Base-by-base conservation (phyloP, 1,140 invertebrate species). In the Frieseomelitta varia region DNA sequence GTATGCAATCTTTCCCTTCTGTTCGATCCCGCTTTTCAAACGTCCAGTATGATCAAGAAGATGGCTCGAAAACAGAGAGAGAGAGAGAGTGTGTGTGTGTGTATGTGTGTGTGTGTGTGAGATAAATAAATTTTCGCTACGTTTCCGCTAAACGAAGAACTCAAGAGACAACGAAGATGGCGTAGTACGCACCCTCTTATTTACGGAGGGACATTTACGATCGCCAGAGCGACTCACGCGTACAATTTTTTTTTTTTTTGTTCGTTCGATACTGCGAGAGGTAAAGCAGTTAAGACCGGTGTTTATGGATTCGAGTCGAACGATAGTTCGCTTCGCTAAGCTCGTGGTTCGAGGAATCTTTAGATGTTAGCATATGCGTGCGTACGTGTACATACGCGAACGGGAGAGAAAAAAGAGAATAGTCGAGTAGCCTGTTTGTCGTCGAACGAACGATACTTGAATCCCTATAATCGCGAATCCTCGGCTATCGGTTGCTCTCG, bases 281-380 rank as follows among this genome's bases (percentile, higher is more conserved):
- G 71, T 78, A 63, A 83, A 78, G 34, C 65, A 27, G 55, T 83
- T 83, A 83, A 83, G 55, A 83, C 65, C 14, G 74, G 73, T 78
- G 81, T 77, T 78, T 83, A 83, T 83, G 74, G 74, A 83, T 83
- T 77, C 74, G 73, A 77, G 69, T 78, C 65, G 81, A 61, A 56
- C 67, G 75, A 71, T 83, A 78, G 71, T 71, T 75, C 56, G 71
- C 27, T 19, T 58, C 63, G 34, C 6, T 12, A 34, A 21, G 77
- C 15, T n/a, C 24, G 24, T 61, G 58, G 21, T 8, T 11, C 68
- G 27, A 73, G 55, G 8, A 27, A 63, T 81, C 47, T 47, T 81
- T 63, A 51, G 51, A 17, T 27, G 74, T 63, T 76, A 39, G n/a
- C 69, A 24, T 10, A 2, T 34, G 10, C 10, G 4, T 17, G 24